Percentiles rank a stretch among this genome's conserved stretches.
These are phyloP conservation scores for Coracias cyanogaster DNA, from an alignment of 2,797 vertebrate genomes.

Conservation along the genomic window DNA sequence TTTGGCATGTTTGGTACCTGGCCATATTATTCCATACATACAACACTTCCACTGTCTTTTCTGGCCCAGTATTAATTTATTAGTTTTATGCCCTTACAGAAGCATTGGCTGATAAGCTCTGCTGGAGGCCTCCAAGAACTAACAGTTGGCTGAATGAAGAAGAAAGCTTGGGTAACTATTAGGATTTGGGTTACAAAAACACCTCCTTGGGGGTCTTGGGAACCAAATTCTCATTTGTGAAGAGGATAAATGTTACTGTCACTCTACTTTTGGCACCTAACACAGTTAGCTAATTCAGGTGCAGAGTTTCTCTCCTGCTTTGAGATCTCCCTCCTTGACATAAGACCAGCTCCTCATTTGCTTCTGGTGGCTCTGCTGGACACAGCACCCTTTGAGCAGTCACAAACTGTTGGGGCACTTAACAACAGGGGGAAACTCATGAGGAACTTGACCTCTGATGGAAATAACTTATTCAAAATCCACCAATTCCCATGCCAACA, in stretches of 20 bases:
- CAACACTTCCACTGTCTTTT: background rate
- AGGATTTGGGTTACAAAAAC: background rate
- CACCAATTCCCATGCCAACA: background rate
- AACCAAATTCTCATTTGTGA: background rate
- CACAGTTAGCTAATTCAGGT: background rate
- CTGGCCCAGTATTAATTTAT: background rate
- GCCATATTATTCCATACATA: background rate
- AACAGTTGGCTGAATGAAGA: background rate
- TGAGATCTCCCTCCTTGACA: background rate
- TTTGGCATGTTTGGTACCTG: background rate
- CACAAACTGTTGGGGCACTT: background rate
- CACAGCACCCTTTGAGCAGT: background rate
- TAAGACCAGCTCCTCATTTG: background rate
- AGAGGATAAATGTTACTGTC: background rate
- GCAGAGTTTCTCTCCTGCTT: background rate
- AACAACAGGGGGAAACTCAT: rapidly evolving
- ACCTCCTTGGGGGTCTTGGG: background rate
- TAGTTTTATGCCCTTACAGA: background rate
- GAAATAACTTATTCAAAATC: background rate
- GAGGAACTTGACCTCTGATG: background rate
- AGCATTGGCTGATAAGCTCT: background rate
- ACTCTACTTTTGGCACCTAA: background rate
- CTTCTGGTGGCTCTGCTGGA: background rate
- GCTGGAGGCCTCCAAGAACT: background rate
- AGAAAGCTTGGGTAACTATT: background rate